Base-by-base conservation (phyloP, 1,140 invertebrate species). In the Scaptomyza hsui region DNA sequence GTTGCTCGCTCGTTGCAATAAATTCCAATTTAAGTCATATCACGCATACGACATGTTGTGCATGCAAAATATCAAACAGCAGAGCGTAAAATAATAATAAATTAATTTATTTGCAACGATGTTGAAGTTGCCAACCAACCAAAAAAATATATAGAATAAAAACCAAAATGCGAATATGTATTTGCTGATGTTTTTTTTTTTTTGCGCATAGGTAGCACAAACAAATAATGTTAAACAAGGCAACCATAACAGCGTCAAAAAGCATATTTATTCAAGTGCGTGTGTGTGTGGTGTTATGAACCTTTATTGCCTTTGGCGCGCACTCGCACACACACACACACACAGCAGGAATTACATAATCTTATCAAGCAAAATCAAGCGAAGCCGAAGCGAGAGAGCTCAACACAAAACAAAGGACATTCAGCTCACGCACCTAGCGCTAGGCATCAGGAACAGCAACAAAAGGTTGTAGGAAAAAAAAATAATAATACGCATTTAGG, bases 401-500 rank as follows among this genome's bases (percentile, higher is more conserved):
- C 12, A 29, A 19, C 44, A 61, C 10, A 29, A 74, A 60, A 82
- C 78, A 82, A 82, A 82, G 74, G 64, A 69, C 74, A 73, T 77
- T 61, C 60, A 73, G 61, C 69, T 81, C 45, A 60, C 55, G 45
- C 62, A 32, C 45, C 49, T 44, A 35, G 47, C 18, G 49, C 37
- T 55, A 47, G 48, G 51, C 24, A n/a, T n/a, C n/a, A 64, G 26
- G 6, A 29, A 10, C 18, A 64, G 42, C 55, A 63, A 59, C 44
- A 56, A 45, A 44, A 61, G 57, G 3, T 18, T 21, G 53, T 10
- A 39, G 35, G 44, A 69, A 57, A 83, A 79, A 81, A 78, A 77
- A 86, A 86, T 80, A 78, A 75, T 80, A 88, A 86, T 80, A 78
- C 69, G 74, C 78, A 77, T 85, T 85, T 81, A 86, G 82, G 81